These are phyloP conservation scores for Nannospalax galili DNA, from an alignment of 2,113 vertebrate species.

Conservation along the genomic window DNA sequence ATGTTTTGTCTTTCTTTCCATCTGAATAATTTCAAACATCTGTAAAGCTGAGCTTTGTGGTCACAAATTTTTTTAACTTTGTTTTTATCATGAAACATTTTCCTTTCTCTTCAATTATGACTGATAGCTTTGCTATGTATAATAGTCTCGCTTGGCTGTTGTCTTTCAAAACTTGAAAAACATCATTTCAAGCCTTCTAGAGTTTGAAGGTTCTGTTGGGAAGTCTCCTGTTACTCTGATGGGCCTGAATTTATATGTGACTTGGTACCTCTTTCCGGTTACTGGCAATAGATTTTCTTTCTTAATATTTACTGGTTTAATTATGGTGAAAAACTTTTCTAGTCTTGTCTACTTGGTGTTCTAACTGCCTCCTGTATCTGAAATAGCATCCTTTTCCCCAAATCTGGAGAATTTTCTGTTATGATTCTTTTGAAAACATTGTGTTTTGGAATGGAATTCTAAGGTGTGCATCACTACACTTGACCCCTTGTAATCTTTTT, in stretches of 20 bases:
- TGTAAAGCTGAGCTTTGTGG: background rate
- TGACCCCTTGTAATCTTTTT: no score
- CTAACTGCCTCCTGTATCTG: background rate
- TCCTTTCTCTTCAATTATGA: background rate
- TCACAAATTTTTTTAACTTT: background rate
- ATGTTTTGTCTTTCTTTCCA: background rate
- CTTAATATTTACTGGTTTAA: background rate
- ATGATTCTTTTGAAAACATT: background rate
- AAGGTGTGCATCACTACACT: no score
- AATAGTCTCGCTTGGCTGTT: background rate
- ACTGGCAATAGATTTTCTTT: background rate
- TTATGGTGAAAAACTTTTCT: background rate
- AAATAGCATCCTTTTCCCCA: background rate
- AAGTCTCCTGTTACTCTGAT: background rate
- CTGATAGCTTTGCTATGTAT: background rate
- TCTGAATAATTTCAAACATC: no score
- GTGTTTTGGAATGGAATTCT: background rate
- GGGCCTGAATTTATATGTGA: background rate
- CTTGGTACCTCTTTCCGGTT: background rate
- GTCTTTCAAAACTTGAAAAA: background rate
- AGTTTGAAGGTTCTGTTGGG: no score
- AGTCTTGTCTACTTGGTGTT: background rate
- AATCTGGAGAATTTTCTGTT: background rate
- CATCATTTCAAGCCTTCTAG: background rate
- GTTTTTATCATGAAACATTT: background rate